A percentile compares a stretch with the other conserved stretches of the same genome.
phyloP scores from a whole-genome alignment of 2,888 invertebrate species.

The Diachrysia chrysitis region DNA sequence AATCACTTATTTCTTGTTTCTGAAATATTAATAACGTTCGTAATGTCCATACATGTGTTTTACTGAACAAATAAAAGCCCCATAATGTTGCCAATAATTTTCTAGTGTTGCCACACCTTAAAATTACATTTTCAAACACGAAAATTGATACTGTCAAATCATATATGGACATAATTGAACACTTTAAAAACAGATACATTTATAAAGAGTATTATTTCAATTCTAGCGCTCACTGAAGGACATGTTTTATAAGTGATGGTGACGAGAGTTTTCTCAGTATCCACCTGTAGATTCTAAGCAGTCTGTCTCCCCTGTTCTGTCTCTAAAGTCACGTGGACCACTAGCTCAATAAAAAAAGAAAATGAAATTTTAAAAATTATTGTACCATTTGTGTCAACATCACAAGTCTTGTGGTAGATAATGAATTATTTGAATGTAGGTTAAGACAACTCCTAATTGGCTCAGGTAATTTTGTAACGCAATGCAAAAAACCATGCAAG shows the following conservation, averaged over 20 bases:
- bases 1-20: constrained; percentile 30
- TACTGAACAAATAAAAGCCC: constrained; percentile 3
- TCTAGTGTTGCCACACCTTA: constrained; percentile 4
- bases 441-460: constrained; percentile 27
- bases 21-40: constrained; percentile 37
- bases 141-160: constrained; percentile 21
- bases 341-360: constrained; percentile 54
- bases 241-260: constrained; percentile 84
- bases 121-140: constrained; percentile 3
- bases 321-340: constrained; percentile 69
- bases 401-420: constrained; percentile 5
- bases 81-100: constrained; percentile 17
- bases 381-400: constrained; percentile 22
- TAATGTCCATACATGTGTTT: constrained; percentile 41
- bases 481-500: constrained; percentile 25
- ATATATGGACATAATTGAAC: constrained; percentile 45
- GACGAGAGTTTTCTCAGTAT: constrained; percentile 79
- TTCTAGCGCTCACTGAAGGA: constrained; percentile 88
- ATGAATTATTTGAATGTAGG: constrained; percentile 30
- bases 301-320: constrained; percentile 73
- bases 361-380: constrained; percentile 13
- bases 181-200: constrained; percentile 51
- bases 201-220: constrained; percentile 75
- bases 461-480: constrained; percentile 13
- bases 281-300: constrained; percentile 78